Conservation (phyloP, 2,797 vertebrate genomes). For the Liparis tanakae region DNA sequence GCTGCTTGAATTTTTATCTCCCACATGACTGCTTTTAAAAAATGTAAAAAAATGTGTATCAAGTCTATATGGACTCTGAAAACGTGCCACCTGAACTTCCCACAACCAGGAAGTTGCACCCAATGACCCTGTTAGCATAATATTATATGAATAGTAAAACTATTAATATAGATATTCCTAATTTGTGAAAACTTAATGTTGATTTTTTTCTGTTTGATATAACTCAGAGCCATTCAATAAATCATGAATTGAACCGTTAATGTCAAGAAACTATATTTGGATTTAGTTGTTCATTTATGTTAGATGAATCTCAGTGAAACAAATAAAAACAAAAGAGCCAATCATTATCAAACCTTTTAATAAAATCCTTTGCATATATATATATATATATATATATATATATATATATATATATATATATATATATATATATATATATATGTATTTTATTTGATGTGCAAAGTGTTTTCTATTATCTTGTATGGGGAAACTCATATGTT, state of each 20-base stretch:
- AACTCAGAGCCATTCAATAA: background rate
- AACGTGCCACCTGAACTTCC: background rate
- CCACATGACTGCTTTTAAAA: background rate
- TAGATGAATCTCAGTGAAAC: background rate
- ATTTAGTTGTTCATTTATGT: background rate
- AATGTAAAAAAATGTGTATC: too few species aligned
- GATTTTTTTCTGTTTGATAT: background rate
- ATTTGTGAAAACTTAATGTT: background rate
- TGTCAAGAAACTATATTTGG: background rate
- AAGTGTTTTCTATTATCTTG: background rate
- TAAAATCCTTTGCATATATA: background rate
- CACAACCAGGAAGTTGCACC: background rate
- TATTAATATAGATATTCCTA: background rate
- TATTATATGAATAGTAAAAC: background rate
- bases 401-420: too few species aligned
- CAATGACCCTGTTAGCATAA: background rate
- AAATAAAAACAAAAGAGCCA: background rate
- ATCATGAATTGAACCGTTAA: background rate
- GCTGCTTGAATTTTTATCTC: background rate
- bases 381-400: too few species aligned
- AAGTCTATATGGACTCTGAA: too few species aligned
- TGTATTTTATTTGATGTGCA: slow-evolving; percentile 7
- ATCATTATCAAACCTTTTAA: background rate
- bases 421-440: too few species aligned
- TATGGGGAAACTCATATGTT: background rate